Conservation (phyloP, 2,888 invertebrate genomes). For the Crossocerus cetratus region DNA sequence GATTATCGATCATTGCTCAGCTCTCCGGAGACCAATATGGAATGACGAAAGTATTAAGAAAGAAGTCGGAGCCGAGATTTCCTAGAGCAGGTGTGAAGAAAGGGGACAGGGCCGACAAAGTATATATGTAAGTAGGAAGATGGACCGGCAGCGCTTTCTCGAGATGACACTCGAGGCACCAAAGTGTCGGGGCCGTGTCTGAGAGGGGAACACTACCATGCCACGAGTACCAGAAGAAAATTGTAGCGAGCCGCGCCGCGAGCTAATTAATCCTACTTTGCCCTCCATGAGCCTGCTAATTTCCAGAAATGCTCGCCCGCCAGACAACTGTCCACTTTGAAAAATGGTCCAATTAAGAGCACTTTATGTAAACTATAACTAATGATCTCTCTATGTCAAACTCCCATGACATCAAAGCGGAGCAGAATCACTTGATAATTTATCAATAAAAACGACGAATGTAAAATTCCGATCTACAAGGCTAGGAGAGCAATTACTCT, state of each 20-base stretch:
- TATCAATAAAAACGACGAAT: too few species aligned
- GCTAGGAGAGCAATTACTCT: too few species aligned
- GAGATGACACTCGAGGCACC: slow-evolving; percentile 26
- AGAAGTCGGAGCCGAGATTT: too few species aligned
- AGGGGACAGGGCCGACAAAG: slow-evolving; percentile 4
- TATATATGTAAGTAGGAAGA: slow-evolving; percentile 26
- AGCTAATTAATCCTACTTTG: slow-evolving; percentile 27
- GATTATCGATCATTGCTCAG: too few species aligned
- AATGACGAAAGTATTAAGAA: too few species aligned
- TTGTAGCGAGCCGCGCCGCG: background rate
- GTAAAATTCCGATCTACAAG: too few species aligned
- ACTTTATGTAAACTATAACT: background rate
- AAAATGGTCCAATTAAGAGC: slow-evolving; percentile 20
- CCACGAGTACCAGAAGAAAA: background rate
- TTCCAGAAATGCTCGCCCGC: slow-evolving; percentile 11
- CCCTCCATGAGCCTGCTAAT: slow-evolving; percentile 12
- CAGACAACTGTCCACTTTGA: slow-evolving; percentile 5
- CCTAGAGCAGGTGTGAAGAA: background rate
- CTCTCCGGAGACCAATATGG: too few species aligned
- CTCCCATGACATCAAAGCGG: too few species aligned
- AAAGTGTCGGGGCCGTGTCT: slow-evolving; percentile 21
- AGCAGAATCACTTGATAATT: too few species aligned
- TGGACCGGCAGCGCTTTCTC: slow-evolving; percentile 28
- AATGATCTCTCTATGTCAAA: too few species aligned
- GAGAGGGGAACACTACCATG: slow-evolving; percentile 6